Conservation (phyloP, 2,113 vertebrate species). For the Erpornis zantholeuca region DNA sequence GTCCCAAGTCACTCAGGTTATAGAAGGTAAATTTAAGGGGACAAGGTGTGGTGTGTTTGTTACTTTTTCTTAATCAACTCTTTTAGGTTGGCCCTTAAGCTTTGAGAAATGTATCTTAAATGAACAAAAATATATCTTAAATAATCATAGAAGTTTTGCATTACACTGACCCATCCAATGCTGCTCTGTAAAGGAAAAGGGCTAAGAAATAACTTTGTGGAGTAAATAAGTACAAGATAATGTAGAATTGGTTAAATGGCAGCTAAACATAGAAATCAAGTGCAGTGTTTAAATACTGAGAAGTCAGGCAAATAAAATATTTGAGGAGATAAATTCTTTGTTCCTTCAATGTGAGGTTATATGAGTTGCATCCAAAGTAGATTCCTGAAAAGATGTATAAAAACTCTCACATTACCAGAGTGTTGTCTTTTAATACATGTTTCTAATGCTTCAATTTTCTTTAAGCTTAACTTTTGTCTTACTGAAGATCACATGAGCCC, state of each 20-base stretch:
- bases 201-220: neutral
- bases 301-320: neutral
- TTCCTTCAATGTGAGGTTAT: neutral
- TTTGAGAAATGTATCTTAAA: neutral
- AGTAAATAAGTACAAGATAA: neutral
- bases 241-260: neutral
- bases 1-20: conserved; percentile 82
- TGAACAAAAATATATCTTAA: neutral
- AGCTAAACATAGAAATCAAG: neutral
- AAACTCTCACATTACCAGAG: neutral
- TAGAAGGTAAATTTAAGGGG: conserved; percentile 78
- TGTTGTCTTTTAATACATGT: neutral
- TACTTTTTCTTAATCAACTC: neutral
- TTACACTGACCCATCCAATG: neutral
- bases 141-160: neutral
- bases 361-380: neutral
- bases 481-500: neutral
- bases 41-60: conserved; percentile 1
- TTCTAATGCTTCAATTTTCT: neutral
- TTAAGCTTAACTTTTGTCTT: neutral
- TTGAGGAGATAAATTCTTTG: neutral
- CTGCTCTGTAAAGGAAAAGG: neutral
- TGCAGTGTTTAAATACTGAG: neutral
- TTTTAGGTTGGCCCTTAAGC: neutral
- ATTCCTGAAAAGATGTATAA: neutral